Conservation (phyloP, 2,888 invertebrate species). For the Eulithis testata region DNA sequence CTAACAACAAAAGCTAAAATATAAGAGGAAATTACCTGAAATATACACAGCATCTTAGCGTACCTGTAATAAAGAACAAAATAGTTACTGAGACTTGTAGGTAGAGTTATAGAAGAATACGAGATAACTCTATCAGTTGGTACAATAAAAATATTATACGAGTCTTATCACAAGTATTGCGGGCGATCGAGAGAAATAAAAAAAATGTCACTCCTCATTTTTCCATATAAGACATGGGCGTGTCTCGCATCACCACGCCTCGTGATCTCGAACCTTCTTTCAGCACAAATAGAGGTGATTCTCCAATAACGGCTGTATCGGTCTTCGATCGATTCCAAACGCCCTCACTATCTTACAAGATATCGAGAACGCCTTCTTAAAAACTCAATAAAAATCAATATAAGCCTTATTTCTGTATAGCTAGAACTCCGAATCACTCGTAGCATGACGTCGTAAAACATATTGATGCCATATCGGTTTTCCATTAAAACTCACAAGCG, state of each 20-base stretch:
- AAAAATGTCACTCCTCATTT: conserved; percentile 71
- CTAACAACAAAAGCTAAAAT: conserved; percentile 34
- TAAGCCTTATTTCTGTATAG: conserved; percentile 55
- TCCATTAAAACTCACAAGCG: conserved; percentile 68
- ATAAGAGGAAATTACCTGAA: conserved; percentile 64
- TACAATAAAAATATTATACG: conserved; percentile 61
- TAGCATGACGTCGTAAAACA: conserved; percentile 66
- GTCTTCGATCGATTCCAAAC: conserved; percentile 80
- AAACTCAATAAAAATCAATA: conserved; percentile 53
- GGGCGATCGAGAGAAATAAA: conserved; percentile 65
- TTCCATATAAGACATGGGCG: conserved; percentile 80
- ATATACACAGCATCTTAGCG: conserved; percentile 73
- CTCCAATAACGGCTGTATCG: conserved; percentile 77
- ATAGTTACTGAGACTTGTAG: conserved; percentile 35
- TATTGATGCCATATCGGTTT: conserved; percentile 84
- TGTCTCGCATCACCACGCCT: conserved; percentile 75
- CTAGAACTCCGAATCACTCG: conserved; percentile 58
- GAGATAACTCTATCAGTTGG: conserved; percentile 44
- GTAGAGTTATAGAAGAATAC: conserved; percentile 21
- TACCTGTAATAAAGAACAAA: conserved; percentile 64
- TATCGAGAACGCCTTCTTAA: conserved; percentile 83
- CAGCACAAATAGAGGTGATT: conserved; percentile 75
- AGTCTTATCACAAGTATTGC: conserved; percentile 59
- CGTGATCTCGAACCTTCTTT: conserved; percentile 65
- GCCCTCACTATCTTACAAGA: conserved; percentile 83